Conservation (phyloP, 1,140 invertebrate genomes). For the Drosophila gunungcola region DNA sequence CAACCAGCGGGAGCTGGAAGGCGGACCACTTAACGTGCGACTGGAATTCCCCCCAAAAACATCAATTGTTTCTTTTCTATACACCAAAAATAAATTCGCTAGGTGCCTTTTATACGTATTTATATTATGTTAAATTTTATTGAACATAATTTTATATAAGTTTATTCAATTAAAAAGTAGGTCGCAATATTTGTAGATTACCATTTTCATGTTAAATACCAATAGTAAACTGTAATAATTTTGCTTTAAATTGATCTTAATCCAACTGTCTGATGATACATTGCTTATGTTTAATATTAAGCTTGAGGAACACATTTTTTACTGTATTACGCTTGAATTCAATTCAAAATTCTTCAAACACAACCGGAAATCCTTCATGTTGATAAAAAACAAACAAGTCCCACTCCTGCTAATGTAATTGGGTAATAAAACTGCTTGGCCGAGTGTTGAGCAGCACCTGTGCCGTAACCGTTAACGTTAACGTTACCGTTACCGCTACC, state of each 20-base stretch:
- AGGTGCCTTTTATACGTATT: too few relatives aligned
- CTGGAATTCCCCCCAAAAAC: neutral
- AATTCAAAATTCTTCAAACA: neutral
- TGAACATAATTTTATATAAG: too few relatives aligned
- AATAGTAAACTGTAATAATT: too few relatives aligned
- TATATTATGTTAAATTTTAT: too few relatives aligned
- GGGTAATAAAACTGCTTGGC: slow-evolving; percentile 65
- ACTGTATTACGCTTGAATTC: too few relatives aligned
- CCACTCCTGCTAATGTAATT: slow-evolving; percentile 72
- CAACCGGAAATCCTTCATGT: neutral
- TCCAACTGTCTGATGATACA: too few relatives aligned
- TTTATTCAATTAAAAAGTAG: too few relatives aligned
- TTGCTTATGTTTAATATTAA: too few relatives aligned
- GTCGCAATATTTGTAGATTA: too few relatives aligned
- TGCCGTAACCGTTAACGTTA: slow-evolving; percentile 8
- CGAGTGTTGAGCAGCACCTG: slow-evolving; percentile 40
- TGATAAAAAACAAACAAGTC: neutral
- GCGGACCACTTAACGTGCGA: neutral
- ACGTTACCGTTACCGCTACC: slow-evolving; percentile 18
- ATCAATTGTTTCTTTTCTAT: slow-evolving; percentile 22
- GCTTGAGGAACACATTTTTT: too few relatives aligned
- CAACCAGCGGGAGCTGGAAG: neutral
- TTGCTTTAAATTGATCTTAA: too few relatives aligned
- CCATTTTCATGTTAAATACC: too few relatives aligned
- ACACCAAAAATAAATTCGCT: neutral